Percentiles rank a stretch among this genome's conserved stretches.
These are phyloP conservation scores for Ophioninae sp. DNA, from an alignment of 2,888 invertebrate genomes.

Conservation along the genomic window DNA sequence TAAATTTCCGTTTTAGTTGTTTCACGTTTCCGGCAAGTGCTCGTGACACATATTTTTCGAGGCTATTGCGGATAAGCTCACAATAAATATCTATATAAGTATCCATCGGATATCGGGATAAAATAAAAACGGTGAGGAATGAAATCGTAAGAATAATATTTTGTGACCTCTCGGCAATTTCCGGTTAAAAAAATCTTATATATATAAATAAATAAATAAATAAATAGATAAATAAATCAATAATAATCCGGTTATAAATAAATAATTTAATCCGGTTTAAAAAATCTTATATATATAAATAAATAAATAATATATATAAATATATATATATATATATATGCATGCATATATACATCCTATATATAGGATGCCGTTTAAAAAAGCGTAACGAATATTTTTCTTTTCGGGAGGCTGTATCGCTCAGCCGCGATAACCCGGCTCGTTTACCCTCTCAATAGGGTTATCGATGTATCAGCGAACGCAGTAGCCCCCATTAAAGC, in stretches of 20 bases:
- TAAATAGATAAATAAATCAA: too few relatives aligned
- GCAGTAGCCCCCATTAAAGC: neutral
- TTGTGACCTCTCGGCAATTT: neutral
- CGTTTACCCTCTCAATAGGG: slow-evolving; percentile 40
- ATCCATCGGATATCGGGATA: slow-evolving; percentile 21
- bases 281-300: too few relatives aligned
- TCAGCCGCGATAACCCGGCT: slow-evolving; percentile 2
- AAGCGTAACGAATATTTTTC: too few relatives aligned
- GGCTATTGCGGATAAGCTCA: slow-evolving; percentile 39
- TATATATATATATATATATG: neutral
- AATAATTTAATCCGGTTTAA: too few relatives aligned
- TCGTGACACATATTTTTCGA: slow-evolving; percentile 40
- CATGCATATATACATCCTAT: neutral
- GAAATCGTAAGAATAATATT: slow-evolving; percentile 27
- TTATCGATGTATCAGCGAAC: slow-evolving; percentile 52
- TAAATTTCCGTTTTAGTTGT: slow-evolving; percentile 6
- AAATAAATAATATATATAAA: too few relatives aligned
- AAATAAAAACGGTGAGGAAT: slow-evolving; percentile 17
- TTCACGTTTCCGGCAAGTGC: slow-evolving; percentile 25
- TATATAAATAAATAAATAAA: neutral
- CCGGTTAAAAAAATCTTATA: neutral
- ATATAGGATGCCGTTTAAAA: neutral
- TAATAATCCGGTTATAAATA: too few relatives aligned
- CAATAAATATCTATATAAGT: slow-evolving; percentile 15
- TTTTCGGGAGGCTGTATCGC: neutral